phyloP scores from a whole-genome alignment of 2,113 vertebrate genomes.

The Microtus montanus region DNA sequence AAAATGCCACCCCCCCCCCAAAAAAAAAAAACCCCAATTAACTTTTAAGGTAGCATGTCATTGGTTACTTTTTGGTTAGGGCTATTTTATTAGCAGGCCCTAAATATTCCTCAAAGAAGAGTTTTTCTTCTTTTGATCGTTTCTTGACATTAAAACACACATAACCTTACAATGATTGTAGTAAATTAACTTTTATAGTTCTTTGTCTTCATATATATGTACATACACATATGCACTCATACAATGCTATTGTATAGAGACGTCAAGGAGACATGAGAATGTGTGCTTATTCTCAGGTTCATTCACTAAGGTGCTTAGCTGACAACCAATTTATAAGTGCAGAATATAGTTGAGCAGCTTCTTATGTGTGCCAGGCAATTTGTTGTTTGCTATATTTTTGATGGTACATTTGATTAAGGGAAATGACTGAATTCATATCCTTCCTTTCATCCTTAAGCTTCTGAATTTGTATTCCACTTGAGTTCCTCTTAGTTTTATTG shows the following conservation, averaged over 20 bases:
- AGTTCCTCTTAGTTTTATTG: slow-evolving; percentile 29
- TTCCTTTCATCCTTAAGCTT: slow-evolving; percentile 46
- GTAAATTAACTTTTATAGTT: slow-evolving; percentile 46
- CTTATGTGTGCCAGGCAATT: slow-evolving; percentile 33
- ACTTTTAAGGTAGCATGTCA: slow-evolving; percentile 5
- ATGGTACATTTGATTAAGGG: neutral
- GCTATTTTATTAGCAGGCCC: slow-evolving; percentile 52
- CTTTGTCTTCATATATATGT: slow-evolving; percentile 42
- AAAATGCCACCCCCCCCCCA: neutral
- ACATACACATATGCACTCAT: neutral
- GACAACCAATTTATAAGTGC: slow-evolving; percentile 41
- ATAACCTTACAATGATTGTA: slow-evolving; percentile 42
- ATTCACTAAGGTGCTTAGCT: slow-evolving; percentile 51
- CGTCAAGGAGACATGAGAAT: neutral
- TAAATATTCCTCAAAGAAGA: slow-evolving; percentile 10
- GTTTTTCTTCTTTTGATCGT: slow-evolving; percentile 58
- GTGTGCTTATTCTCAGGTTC: slow-evolving; percentile 43
- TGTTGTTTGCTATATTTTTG: slow-evolving; percentile 57
- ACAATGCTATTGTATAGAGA: slow-evolving; percentile 10
- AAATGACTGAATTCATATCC: neutral
- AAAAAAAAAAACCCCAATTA: neutral
- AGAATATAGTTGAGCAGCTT: slow-evolving; percentile 40
- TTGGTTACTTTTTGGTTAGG: slow-evolving; percentile 58
- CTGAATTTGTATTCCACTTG: neutral
- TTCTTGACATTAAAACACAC: slow-evolving; percentile 68